These are phyloP conservation scores for Anastrepha obliqua DNA, from an alignment of 1,140 invertebrate genomes.

Conservation along the genomic window DNA sequence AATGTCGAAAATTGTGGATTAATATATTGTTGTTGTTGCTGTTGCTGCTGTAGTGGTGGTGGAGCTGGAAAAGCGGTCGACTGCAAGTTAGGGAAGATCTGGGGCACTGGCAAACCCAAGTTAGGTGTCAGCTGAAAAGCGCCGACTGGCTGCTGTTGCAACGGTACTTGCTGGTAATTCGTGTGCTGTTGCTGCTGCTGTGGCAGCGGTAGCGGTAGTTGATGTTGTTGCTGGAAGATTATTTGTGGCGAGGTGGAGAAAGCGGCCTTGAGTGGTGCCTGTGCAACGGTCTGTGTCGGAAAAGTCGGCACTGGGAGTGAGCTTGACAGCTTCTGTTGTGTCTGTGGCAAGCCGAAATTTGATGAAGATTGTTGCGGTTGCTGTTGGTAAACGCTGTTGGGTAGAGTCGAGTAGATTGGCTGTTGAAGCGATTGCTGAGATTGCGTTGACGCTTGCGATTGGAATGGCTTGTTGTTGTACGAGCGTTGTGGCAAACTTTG, in stretches of 20 bases:
- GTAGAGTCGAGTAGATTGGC: slow-evolving; percentile 60
- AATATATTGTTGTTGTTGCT: slow-evolving; percentile 74
- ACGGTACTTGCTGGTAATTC: slow-evolving; percentile 63
- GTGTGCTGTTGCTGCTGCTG: slow-evolving; percentile 76
- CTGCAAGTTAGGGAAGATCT: slow-evolving; percentile 69
- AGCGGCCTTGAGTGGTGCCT: slow-evolving; percentile 52
- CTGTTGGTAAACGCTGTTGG: slow-evolving; percentile 60
- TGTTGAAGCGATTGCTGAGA: slow-evolving; percentile 74
- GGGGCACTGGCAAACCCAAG: slow-evolving; percentile 66
- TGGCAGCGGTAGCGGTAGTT: slow-evolving; percentile 68
- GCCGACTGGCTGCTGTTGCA: slow-evolving; percentile 60
- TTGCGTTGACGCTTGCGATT: slow-evolving; percentile 69
- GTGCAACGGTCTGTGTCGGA: slow-evolving; percentile 60
- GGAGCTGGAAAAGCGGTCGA: slow-evolving; percentile 72
- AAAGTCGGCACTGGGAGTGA: slow-evolving; percentile 68
- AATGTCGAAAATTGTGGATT: slow-evolving; percentile 73
- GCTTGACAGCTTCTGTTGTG: slow-evolving; percentile 68
- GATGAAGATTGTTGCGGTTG: slow-evolving; percentile 58
- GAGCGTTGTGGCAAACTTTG: slow-evolving; percentile 65
- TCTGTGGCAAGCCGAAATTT: slow-evolving; percentile 66
- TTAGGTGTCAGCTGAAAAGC: slow-evolving; percentile 67
- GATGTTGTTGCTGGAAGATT: slow-evolving; percentile 58
- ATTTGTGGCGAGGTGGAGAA: slow-evolving; percentile 56
- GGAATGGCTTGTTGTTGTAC: slow-evolving; percentile 63
- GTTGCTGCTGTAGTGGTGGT: slow-evolving; percentile 73